These are phyloP conservation scores for Pterostichus niger DNA, from an alignment of 2,888 invertebrate genomes.

Conservation along the genomic window DNA sequence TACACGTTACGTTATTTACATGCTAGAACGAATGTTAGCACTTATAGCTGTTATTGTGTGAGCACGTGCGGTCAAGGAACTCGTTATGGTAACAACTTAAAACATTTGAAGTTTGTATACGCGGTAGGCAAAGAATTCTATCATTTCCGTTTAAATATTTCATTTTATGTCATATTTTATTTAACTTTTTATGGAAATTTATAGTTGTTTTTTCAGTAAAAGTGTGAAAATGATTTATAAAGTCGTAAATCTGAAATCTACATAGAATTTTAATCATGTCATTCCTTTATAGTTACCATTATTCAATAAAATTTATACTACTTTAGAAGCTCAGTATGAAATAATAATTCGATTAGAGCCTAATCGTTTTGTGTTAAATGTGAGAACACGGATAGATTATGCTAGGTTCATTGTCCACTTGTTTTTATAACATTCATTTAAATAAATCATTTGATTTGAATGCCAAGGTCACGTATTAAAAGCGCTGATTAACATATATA, in stretches of 20 bases:
- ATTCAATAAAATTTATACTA: no score
- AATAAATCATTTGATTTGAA: slow-evolving; percentile 35
- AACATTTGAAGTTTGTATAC: not conserved
- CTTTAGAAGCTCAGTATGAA: no score
- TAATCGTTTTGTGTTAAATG: no score
- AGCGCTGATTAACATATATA: slow-evolving; percentile 26
- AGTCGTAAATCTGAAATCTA: no score
- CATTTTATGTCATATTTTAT: slow-evolving; percentile 7
- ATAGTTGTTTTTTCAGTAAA: not conserved
- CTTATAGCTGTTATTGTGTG: slow-evolving; percentile 31
- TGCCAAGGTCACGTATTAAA: slow-evolving; percentile 43
- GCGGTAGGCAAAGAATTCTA: not conserved
- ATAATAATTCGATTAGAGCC: no score
- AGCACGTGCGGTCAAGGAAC: slow-evolving; percentile 50
- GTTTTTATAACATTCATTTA: not conserved
- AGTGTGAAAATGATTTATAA: not conserved
- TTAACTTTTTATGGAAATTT: not conserved
- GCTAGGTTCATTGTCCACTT: slow-evolving; percentile 25
- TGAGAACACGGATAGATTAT: not conserved
- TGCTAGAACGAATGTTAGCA: slow-evolving; percentile 18
- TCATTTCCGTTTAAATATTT: slow-evolving; percentile 21
- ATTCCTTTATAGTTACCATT: no score
- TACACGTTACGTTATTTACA: slow-evolving; percentile 13
- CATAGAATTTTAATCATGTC: no score
- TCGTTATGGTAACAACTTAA: slow-evolving; percentile 21